These are phyloP conservation scores for Drosophila lini DNA, from an alignment of 1,140 invertebrate genomes.

Conservation along the genomic window DNA sequence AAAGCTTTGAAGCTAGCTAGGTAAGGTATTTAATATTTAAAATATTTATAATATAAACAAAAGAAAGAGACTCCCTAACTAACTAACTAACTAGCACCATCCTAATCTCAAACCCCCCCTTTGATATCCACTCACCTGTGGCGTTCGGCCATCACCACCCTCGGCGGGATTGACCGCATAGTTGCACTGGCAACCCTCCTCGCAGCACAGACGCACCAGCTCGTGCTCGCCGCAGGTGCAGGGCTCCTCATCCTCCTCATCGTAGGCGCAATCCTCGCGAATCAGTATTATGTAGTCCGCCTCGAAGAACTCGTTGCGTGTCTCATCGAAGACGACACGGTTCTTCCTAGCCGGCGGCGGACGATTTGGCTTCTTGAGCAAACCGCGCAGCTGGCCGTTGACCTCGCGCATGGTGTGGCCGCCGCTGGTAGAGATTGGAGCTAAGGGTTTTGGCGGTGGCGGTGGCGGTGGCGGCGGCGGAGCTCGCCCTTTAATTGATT, in stretches of 20 bases:
- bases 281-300: slow-evolving; percentile 95
- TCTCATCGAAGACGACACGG: slow-evolving; percentile 93
- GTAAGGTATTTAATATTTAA: neutral
- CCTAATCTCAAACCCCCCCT: no score
- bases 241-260: slow-evolving; percentile 90
- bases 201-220: slow-evolving; percentile 88
- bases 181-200: slow-evolving; percentile 86
- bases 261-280: slow-evolving; percentile 92
- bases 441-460: neutral
- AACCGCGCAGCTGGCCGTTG: slow-evolving; percentile 76
- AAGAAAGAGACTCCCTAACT: neutral
- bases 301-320: slow-evolving; percentile 93
- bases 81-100: no score
- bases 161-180: slow-evolving; percentile 79
- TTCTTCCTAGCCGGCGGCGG: slow-evolving; percentile 86
- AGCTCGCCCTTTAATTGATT: neutral
- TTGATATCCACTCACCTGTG: slow-evolving; percentile 64
- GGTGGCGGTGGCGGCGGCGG: neutral
- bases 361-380: slow-evolving; percentile 83
- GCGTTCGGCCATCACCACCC: slow-evolving; percentile 79
- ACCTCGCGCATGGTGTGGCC: slow-evolving; percentile 77
- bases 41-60: neutral
- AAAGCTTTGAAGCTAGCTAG: neutral
- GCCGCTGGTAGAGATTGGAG: neutral
- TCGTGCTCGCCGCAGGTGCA: slow-evolving; percentile 91